Base-by-base conservation (phyloP, 2,797 vertebrate species). In the Amniataba percoides region DNA sequence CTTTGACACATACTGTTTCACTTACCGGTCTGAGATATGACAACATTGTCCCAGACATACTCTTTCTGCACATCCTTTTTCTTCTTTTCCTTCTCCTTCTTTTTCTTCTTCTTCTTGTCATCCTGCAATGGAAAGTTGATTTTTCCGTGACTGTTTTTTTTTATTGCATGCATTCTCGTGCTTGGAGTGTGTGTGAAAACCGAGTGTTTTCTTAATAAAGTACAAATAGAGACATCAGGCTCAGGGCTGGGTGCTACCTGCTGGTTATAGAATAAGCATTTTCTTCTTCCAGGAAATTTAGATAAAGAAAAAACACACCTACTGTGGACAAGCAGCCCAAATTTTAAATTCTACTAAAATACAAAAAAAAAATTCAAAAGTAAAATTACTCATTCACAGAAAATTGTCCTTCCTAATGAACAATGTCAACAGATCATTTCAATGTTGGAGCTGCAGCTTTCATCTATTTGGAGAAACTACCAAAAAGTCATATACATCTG, bases 91-190 rank as follows among this genome's bases (percentile, higher is more conserved):
- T 92, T 84, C 8, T 83, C 45, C 36, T 89, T 85, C 3, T 92
- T 86, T 42, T 91, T 84, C 40, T 86, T 90, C 16, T 87, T 91
- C 9, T 94, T 90, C 71, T 91, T 92, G 27, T 93, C 88, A 91
- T 92, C 85, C 92, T 93, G 71, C 27, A 82, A 60, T 2, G 0
- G 9, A 71, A 73, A 14, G 18, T 16, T 16, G 3, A 48, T 45
- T 61, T 0, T 73, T 55, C 46, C 0, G 12, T 48, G 13, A 56
- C 11, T 5, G 2, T 25, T 39, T 21, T 49, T 40, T 21, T 71
- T 48, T 27, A 7, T 15, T 2, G 7, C 0, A 2, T 9, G 15
- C 31, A 10, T 5, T 2, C 39, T 58, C 0, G 0, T 25, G 16
- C 5, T 19, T 53, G 25, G 45, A 11, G 11, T 12, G 43, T 36